Base-by-base conservation (phyloP, 1,140 invertebrate species). In the Potamilus streckersoni region DNA sequence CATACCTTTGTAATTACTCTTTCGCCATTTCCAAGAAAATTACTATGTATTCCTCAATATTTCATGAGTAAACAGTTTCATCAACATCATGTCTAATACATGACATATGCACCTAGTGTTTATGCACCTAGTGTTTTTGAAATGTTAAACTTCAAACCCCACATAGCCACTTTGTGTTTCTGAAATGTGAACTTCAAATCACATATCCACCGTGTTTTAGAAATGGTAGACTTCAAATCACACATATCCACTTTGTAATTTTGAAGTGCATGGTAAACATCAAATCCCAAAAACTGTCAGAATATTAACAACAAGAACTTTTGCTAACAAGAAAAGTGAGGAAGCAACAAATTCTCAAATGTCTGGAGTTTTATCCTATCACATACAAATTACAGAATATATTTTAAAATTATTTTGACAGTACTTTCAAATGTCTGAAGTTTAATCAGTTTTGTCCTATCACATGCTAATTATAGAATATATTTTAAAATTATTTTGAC, bases 361-460 rank as follows among this genome's bases (percentile, higher is more conserved):
- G 23, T 56, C 65, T 27, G 19, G 8, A 0, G 56, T 23, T n/a
- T 15, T 67, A 23, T 20, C 15, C 27, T n/a, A 16, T 63, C 59
- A 71, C 13, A 3, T 63, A 6, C 69, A 6, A 63, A 19, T 17
- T 59, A 71, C 20, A 13, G 20, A 27, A 19, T 3, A n/a, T 71
- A 11, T 62, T 4, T 17, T 15, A 2, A 71, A 19, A 63, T 63
- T 2, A n/a, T 55, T 38, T 63, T 71, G 12, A 71, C 59, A 63
- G 69, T 59, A 15, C 27, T n/a, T 71, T 71, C 69, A 31, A 63
- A 23, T 63, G 69, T n/a, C n/a, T n/a, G n/a, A n/a, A n/a, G n/a
- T 23, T 60, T 73, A 60, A 11, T 56, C 65, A 67, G 19, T 38
- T n/a, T 15, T 67, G 56, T 20, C 15, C 27, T n/a, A 16, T 63